These are phyloP conservation scores for Turnix velox DNA, from an alignment of 2,113 vertebrate species.

Conservation along the genomic window DNA sequence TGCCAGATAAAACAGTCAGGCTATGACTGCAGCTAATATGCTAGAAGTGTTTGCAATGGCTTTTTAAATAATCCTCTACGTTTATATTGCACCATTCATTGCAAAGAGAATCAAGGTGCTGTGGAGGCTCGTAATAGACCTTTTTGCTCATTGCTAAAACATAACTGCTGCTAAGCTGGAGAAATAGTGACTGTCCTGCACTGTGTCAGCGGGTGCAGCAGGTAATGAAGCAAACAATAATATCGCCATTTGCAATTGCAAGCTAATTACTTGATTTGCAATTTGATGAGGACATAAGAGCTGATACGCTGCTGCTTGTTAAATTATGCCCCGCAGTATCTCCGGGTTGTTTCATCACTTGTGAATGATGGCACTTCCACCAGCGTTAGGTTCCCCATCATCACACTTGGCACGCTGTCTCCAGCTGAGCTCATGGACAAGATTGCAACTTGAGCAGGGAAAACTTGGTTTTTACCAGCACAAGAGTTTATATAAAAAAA, in stretches of 20 bases:
- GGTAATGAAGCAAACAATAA: conserved; percentile 44
- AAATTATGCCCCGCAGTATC: neutral
- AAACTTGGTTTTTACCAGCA: neutral
- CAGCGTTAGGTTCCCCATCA: neutral
- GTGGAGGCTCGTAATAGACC: neutral
- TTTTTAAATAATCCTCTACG: conserved; percentile 52
- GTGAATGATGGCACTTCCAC: neutral
- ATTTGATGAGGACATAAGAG: conserved; percentile 27
- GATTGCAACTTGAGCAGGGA: neutral
- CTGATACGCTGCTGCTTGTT: neutral
- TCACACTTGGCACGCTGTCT: neutral
- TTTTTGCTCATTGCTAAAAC: neutral
- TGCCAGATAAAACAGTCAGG: conserved; percentile 43
- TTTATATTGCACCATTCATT: conserved; percentile 19
- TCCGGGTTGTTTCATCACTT: neutral
- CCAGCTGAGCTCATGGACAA: neutral
- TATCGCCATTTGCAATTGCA: conserved; percentile 26
- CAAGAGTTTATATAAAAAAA: neutral
- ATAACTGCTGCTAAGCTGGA: neutral
- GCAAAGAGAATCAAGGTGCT: conserved; percentile 1
- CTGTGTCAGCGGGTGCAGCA: neutral
- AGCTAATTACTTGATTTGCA: conserved; percentile 36
- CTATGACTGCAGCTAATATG: conserved; percentile 23
- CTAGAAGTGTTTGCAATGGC: conserved; percentile 35
- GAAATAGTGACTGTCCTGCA: conserved; percentile 3